phyloP scores from a whole-genome alignment of 2,113 vertebrate genomes.

The Bos javanicus region DNA sequence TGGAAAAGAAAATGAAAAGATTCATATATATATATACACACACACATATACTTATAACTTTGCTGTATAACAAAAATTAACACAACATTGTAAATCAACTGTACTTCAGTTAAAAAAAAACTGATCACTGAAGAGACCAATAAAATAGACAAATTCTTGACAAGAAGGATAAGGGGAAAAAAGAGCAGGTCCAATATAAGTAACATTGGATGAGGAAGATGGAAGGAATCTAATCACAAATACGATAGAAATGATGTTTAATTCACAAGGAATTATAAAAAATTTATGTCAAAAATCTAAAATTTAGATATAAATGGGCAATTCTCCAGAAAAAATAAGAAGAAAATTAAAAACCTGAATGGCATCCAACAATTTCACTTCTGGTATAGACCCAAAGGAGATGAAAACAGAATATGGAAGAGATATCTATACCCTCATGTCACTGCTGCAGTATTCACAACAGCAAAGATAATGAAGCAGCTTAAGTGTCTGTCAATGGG shows the following conservation, averaged over 20 bases:
- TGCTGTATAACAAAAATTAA: too few relatives aligned
- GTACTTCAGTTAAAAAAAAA: too few relatives aligned
- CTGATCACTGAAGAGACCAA: neutral
- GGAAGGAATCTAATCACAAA: neutral
- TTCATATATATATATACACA: too few relatives aligned
- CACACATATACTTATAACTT: too few relatives aligned
- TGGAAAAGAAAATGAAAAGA: too few relatives aligned
- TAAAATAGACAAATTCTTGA: neutral
- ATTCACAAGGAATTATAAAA: neutral
- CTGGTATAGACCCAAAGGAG: neutral
- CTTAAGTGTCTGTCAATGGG: neutral
- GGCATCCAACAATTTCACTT: neutral
- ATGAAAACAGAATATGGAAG: neutral
- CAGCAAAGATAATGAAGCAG: neutral
- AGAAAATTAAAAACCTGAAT: neutral
- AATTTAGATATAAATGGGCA: neutral
- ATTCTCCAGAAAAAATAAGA: neutral
- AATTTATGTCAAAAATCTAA: neutral
- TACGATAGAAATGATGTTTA: neutral
- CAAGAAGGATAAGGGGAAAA: neutral
- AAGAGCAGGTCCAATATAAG: neutral
- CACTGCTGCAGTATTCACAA: neutral
- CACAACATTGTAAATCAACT: too few relatives aligned
- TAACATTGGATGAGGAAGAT: neutral
- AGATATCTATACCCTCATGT: neutral